Conservation (phyloP, 2,113 vertebrate species). For the Calyptomena viridis region DNA sequence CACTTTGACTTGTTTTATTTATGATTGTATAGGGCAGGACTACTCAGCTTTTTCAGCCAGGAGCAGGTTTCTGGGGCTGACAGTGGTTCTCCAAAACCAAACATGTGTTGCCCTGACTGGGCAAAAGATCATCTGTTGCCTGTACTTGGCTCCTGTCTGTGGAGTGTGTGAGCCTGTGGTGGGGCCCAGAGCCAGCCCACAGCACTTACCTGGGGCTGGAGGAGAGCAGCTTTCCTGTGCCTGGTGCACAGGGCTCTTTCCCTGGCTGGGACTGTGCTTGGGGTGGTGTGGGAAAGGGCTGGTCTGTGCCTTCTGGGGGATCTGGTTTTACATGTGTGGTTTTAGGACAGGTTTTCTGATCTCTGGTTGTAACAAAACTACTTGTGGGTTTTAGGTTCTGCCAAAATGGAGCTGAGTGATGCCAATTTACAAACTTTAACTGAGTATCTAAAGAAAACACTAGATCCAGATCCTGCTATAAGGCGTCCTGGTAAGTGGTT, state of each 20-base stretch:
- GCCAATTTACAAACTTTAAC: conserved; percentile 93
- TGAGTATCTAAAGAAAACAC: conserved; percentile 93
- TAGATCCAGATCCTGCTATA: conserved; percentile 92
- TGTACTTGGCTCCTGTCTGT: background rate
- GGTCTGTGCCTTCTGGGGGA: background rate
- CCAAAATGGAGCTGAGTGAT: conserved; percentile 93
- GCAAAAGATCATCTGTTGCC: background rate
- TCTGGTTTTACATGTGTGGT: background rate
- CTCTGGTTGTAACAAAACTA: background rate
- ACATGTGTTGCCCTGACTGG: background rate
- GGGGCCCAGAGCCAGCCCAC: background rate
- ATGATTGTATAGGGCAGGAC: background rate
- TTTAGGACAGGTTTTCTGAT: background rate
- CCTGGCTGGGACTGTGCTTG: background rate
- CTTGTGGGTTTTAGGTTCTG: conserved; percentile 64
- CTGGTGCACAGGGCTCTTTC: background rate
- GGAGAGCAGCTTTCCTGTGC: background rate
- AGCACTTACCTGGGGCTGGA: background rate
- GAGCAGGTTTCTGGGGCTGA: background rate
- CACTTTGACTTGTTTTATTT: background rate
- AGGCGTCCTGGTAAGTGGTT: conserved; percentile 89
- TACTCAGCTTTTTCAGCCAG: background rate
- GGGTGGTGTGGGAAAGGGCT: background rate
- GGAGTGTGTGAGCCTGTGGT: background rate
- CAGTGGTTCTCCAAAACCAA: background rate